Base-by-base conservation (phyloP, 92 coral and sea anemone genomes). In the Zoanthus sansibaricus region DNA sequence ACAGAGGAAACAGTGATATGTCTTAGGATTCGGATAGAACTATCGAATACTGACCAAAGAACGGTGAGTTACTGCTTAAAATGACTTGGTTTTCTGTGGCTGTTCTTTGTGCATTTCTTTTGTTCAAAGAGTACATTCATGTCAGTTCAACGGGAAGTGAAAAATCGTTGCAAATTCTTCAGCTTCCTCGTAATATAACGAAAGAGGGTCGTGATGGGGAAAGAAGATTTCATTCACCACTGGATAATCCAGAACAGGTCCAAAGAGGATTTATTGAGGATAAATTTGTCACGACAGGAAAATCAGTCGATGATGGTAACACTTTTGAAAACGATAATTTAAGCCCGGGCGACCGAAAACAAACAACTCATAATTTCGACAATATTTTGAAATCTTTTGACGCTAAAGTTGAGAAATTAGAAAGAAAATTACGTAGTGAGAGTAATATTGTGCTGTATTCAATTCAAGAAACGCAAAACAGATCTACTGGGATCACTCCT, bases 231-330 rank as follows among this genome's bases (percentile, higher is more conserved):
- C 85, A 66, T 59, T 80, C 85, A 66, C 18, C 75, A 42, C 47
- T 55, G 12, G 44, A 58, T 70, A 42, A 67, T 80, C 66, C 75
- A 7, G 47, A 30, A 8, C 85, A 67, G 47, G 18, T 13, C 52
- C 10, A 80, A 8, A 37, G 21, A 44, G 62, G 74, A 46, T 66
- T 33, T 18, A 80, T 80, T 7, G 85, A 80, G 73, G 25, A 46
- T 11, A 62, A 66, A 30, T 14, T 30, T 32, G 85, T 47, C 56
- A 67, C 31, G 58, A 70, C 61, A 13, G 55, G 59, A 66, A 66
- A 64, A 71, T 69, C 91, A 21, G 45, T 55, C 49, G 87, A 86
- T 16, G 84, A 90, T 62, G 88, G 62, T 25, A 87, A 90, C 18
- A 44, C 77, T 49, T 11, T 44, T 16, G 62, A 66, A 31, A 56